Conservation (phyloP, 2,888 invertebrate species). For the Cosmia trapezina region DNA sequence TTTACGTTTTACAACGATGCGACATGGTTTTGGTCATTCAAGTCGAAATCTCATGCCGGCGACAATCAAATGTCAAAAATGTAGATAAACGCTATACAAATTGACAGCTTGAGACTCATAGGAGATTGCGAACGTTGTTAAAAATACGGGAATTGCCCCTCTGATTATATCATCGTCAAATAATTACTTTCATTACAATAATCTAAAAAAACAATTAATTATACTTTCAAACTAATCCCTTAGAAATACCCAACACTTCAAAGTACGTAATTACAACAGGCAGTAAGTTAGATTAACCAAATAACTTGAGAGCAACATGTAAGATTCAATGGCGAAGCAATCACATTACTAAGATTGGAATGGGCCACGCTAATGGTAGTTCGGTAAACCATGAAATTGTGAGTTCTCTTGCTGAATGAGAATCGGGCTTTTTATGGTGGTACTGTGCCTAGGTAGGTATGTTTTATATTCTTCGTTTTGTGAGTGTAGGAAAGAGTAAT, state of each 20-base stretch:
- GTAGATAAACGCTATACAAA: no score
- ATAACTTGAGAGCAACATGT: conserved; percentile 57
- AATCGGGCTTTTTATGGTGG: conserved; percentile 49
- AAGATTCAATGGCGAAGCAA: conserved; percentile 62
- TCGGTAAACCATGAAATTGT: conserved; percentile 62
- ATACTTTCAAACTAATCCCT: background rate
- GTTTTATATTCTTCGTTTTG: conserved; percentile 32
- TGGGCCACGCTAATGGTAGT: conserved; percentile 52
- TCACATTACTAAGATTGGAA: conserved; percentile 66
- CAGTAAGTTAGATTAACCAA: conserved; percentile 51
- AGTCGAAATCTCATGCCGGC: no score
- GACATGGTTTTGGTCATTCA: no score
- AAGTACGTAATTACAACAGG: conserved; percentile 18
- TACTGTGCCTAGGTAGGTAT: conserved; percentile 3
- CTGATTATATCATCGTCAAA: background rate
- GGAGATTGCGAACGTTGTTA: no score
- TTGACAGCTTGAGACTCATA: no score
- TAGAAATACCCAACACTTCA: background rate
- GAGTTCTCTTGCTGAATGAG: conserved; percentile 50
- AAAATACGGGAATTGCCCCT: no score
- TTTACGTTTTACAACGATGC: no score
- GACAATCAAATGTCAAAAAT: no score
- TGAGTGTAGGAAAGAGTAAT: background rate
- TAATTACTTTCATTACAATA: no score
- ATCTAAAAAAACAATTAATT: background rate